phyloP scores from a whole-genome alignment of 2,113 vertebrate species.

The Proteles cristata region DNA sequence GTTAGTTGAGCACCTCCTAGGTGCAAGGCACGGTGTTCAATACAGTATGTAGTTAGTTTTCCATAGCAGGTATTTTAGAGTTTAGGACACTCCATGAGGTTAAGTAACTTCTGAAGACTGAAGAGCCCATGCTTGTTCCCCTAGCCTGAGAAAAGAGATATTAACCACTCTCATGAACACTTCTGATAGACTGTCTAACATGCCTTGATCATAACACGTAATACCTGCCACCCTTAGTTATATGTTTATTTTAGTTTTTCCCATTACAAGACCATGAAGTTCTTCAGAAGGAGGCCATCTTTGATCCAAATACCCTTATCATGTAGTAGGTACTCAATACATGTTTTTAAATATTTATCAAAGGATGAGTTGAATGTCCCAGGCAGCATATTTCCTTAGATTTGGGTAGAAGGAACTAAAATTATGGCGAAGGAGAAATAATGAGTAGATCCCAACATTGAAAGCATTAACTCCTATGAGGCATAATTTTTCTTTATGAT shows the following conservation, averaged over 20 bases:
- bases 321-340: not conserved
- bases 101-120: not conserved
- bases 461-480: not conserved
- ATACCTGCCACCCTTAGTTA: not conserved
- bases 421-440: not conserved
- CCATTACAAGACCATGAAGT: not conserved
- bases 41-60: not conserved
- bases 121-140: not conserved
- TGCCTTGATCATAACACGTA: not conserved
- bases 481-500: not conserved
- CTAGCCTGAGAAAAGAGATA: not conserved
- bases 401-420: not conserved
- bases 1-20: not conserved
- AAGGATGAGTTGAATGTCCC: not conserved
- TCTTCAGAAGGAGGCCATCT: not conserved
- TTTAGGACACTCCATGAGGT: not conserved
- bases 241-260: not conserved
- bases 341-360: not conserved
- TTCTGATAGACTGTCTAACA: not conserved
- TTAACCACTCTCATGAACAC: not conserved
- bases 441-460: not conserved
- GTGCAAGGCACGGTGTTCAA: not conserved
- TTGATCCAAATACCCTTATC: not conserved
- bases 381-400: not conserved
- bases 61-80: not conserved